phyloP scores from a whole-genome alignment of 2,797 vertebrate genomes.

The Hafferia zeledoni region DNA sequence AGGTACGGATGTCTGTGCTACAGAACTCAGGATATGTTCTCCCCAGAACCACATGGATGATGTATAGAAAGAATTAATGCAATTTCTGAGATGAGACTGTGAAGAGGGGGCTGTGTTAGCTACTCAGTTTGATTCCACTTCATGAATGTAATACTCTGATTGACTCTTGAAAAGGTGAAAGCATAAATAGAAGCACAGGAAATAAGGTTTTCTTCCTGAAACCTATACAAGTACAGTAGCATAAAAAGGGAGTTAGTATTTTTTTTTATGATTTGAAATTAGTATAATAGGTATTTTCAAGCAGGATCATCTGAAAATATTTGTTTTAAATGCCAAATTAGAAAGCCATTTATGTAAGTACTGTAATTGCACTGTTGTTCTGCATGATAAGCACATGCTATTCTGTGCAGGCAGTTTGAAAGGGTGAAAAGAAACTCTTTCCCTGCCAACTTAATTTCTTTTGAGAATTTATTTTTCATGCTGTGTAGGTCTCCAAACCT shows the following conservation, averaged over 20 bases:
- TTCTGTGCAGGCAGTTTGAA: background rate
- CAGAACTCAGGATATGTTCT: background rate
- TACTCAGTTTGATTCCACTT: background rate
- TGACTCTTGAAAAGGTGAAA: background rate
- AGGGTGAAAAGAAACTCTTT: background rate
- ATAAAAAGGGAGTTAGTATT: background rate
- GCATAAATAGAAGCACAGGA: background rate
- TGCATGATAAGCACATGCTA: background rate
- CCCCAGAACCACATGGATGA: background rate
- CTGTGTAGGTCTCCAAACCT: background rate
- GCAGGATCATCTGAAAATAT: background rate
- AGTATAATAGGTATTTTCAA: background rate
- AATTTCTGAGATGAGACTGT: background rate
- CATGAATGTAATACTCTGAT: background rate
- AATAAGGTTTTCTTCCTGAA: background rate
- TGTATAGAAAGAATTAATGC: background rate
- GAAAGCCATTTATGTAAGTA: background rate
- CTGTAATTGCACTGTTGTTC: background rate
- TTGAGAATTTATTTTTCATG: conserved; percentile 14
- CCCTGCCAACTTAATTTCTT: background rate
- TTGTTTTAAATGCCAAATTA: background rate
- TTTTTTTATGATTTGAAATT: background rate
- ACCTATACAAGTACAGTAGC: background rate
- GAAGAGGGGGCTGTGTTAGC: background rate
- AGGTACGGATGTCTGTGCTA: background rate